Evolutionary conservation across 2,888 invertebrate species (phyloP).

Genomic region (Ichneumon xanthorius): DNA sequence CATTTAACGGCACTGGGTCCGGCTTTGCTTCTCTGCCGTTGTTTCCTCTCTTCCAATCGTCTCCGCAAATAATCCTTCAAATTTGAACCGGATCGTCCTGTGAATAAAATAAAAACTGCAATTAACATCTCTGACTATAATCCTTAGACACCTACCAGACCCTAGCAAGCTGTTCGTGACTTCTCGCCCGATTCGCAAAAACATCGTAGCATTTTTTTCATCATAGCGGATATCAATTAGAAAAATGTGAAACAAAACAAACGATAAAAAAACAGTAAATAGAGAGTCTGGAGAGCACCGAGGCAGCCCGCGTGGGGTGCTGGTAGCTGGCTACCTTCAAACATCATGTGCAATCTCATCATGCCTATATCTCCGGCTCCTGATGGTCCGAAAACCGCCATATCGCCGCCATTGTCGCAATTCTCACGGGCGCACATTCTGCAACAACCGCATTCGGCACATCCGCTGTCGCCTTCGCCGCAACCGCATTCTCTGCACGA

Average conservation of each 20-base stretch:
- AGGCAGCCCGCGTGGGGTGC: constrained; percentile 64
- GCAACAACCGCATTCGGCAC: constrained; percentile 96
- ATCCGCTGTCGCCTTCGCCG: constrained; percentile 98
- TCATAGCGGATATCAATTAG: constrained; percentile 70
- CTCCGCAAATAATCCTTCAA: constrained; percentile 87
- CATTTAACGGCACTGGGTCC: constrained; percentile 80
- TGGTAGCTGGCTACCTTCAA: constrained; percentile 82
- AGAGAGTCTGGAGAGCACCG: constrained; percentile 49
- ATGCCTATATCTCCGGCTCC: constrained; percentile 86
- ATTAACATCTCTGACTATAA: constrained; percentile 14
- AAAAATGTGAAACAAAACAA: constrained; percentile 7
- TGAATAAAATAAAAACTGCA: constrained; percentile 48
- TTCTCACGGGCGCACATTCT: constrained; percentile 92
- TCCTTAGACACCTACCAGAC: constrained; percentile 75
- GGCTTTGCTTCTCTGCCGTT: constrained; percentile 85
- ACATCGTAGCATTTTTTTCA: constrained; percentile 65
- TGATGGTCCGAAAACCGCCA: constrained; percentile 83
- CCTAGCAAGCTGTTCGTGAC: constrained; percentile 76
- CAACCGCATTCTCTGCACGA: constrained; percentile 94
- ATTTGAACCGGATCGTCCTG: constrained; percentile 86
- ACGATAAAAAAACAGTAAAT: constrained; percentile 31
- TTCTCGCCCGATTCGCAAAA: constrained; percentile 54
- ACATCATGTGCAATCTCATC: constrained; percentile 86
- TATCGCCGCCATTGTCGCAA: constrained; percentile 85
- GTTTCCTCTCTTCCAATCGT: constrained; percentile 87